Conservation (phyloP, 2,113 vertebrate species). For the Ciconia stormi region DNA sequence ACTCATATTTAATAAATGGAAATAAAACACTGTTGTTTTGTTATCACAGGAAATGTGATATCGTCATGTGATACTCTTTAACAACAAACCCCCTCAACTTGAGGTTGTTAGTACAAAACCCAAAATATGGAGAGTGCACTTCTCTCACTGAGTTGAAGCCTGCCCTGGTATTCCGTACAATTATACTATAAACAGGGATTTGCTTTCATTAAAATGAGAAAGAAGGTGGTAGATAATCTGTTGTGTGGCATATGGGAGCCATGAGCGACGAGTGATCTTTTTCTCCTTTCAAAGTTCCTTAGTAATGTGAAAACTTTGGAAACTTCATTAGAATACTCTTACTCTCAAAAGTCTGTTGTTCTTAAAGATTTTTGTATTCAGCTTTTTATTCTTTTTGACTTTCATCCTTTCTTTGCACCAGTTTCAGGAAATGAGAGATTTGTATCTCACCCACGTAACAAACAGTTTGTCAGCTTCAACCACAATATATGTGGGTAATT, state of each 20-base stretch:
- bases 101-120: background rate
- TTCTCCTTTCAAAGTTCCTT: background rate
- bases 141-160: background rate
- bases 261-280: background rate
- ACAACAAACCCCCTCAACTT: background rate
- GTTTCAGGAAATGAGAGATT: constrained; percentile 41
- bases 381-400: background rate
- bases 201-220: background rate
- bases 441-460: background rate
- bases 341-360: background rate
- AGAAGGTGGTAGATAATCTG: background rate
- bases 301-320: background rate
- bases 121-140: background rate
- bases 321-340: background rate
- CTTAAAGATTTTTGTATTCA: background rate
- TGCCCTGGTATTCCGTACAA: background rate
- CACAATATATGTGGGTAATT: constrained; percentile 17
- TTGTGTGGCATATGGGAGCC: background rate
- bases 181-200: background rate
- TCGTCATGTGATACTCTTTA: background rate
- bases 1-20: background rate
- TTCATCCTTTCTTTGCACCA: background rate
- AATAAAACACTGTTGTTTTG: background rate
- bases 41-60: background rate
- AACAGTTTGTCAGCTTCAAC: constrained; percentile 20